phyloP scores from a whole-genome alignment of 2,888 invertebrate genomes.

The Lydus trimaculatus region DNA sequence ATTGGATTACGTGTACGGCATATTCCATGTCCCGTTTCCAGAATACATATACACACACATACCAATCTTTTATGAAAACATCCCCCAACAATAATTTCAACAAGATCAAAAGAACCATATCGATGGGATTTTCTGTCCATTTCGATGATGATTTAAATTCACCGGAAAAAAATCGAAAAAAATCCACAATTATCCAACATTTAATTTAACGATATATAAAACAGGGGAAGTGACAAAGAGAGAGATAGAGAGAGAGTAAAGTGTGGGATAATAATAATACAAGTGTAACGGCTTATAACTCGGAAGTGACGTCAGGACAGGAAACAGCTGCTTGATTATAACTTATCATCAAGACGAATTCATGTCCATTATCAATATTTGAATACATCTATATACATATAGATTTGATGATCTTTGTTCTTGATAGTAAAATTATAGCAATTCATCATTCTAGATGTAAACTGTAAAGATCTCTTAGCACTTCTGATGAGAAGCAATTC shows the following conservation, averaged over 20 bases:
- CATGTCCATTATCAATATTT: constrained; percentile 22
- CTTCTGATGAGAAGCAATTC: too few species aligned
- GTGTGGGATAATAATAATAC: constrained; percentile 25
- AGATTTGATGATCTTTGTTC: not conserved
- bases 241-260: not conserved
- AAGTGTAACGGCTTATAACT: constrained; percentile 49
- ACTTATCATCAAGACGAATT: constrained; percentile 37
- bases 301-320: constrained; percentile 50
- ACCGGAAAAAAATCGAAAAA: not conserved
- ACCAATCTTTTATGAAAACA: not conserved
- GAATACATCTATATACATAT: not conserved
- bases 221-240: not conserved
- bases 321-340: constrained; percentile 50
- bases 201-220: not conserved
- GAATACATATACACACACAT: not conserved
- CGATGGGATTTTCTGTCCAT: not conserved
- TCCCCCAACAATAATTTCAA: not conserved
- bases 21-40: constrained; percentile 2
- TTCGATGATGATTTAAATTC: not conserved
- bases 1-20: constrained; percentile 6
- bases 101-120: not conserved
- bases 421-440: too few species aligned
- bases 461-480: too few species aligned
- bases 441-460: too few species aligned
- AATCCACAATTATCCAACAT: not conserved